Evolutionary conservation across 2,797 vertebrate species (phyloP), one percentile per base, ranked within the genome.

Genomic region (Borostomias antarcticus): DNA sequence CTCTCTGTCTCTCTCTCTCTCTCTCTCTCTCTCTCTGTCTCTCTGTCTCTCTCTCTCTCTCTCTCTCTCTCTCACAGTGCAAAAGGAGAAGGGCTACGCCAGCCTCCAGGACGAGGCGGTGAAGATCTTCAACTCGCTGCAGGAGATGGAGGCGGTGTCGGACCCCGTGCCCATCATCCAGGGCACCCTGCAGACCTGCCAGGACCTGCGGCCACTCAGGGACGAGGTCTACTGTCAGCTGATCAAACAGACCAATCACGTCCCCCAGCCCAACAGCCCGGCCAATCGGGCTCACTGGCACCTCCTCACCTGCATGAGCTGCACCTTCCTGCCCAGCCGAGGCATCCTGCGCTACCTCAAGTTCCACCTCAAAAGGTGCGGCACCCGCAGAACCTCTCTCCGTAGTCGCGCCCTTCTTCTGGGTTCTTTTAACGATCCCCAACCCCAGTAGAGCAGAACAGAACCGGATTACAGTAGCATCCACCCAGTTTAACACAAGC

Each of bases 141-240:
- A 98, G 89, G 96, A 98, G 65, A 81, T 98, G 71, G 96, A 99
- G 63, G 93, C 93, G 3, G 87, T 94, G 85, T 85, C 92, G 0
- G 95, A 97, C 83, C 94, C 95, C 0, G 85, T 95, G 48, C 92
- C 95, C 19, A 89, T 96, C 79, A 96, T 98, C 86, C 96, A 98
- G 85, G 93, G 93, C 13, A 81, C 98, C 67, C 93, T 99, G 26
- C 96, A 96, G 86, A 96, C 95, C 0, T 95, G 95, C 23, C 96
- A 95, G 17, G 96, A 97, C 84, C 84, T 98, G 77, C 91, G 88
- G 75, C 71, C 94, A 0, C 88, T 98, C 45, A 85, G 96, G 58
- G 95, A 98, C 25, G 96, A 98, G 80, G 94, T 97, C 32, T 98
- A 96, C 80, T 97, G 95, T 75, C 96, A 98, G 90, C 92, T 98